These are phyloP conservation scores for Rafetus swinhoei DNA, from an alignment of 2,113 vertebrate genomes.

Conservation along the genomic window DNA sequence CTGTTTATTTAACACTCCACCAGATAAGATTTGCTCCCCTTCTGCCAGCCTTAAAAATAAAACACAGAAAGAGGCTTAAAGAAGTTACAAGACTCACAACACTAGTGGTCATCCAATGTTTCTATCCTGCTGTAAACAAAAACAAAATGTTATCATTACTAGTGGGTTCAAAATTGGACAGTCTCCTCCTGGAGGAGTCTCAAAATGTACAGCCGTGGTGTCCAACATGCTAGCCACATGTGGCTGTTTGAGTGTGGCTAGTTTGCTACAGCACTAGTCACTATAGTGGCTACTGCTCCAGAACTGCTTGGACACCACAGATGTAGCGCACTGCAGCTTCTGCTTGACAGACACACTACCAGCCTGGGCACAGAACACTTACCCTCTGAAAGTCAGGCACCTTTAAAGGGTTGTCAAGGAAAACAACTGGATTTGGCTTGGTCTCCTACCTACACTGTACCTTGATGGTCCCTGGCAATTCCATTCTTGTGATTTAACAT, in stretches of 20 bases:
- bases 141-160: constrained; percentile 46
- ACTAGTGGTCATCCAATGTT: constrained; percentile 51
- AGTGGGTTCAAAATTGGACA: not conserved
- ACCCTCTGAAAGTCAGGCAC: not conserved
- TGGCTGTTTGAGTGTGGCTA: too few species aligned
- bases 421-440: not conserved
- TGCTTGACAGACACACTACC: not conserved
- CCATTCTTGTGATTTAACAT: accelerated
- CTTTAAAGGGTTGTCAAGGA: not conserved
- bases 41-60: constrained; percentile 89
- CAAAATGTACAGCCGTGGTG: not conserved
- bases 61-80: constrained; percentile 57
- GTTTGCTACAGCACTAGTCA: too few species aligned
- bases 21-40: constrained; percentile 97
- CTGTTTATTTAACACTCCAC: constrained; percentile 97
- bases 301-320: too few species aligned
- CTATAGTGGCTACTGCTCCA: too few species aligned
- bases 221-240: too few species aligned
- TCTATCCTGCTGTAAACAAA: constrained; percentile 66
- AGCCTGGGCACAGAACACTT: not conserved
- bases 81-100: constrained; percentile 71
- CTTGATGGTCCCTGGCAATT: accelerated
- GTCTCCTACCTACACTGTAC: not conserved
- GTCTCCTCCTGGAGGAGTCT: not conserved
- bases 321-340: not conserved